Conservation (phyloP, 64 coral and sea anemone species). For the Actinia tenebrosa region DNA sequence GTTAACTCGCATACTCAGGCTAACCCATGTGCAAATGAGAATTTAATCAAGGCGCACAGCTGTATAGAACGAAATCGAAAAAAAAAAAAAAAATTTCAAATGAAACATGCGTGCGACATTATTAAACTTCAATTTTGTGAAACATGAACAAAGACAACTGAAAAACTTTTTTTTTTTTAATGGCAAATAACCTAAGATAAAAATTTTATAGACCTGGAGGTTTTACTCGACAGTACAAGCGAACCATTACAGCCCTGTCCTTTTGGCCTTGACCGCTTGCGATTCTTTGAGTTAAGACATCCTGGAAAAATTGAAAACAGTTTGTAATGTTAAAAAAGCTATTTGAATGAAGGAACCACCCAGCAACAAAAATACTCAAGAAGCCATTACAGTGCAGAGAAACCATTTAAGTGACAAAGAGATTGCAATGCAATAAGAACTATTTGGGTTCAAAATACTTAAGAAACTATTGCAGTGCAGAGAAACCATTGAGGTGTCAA, state of each 20-base stretch:
- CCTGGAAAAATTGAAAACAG: slow-evolving; percentile 24
- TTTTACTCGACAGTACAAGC: slow-evolving; percentile 90
- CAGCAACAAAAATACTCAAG: background rate
- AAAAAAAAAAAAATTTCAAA: too few relatives aligned
- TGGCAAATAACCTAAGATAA: background rate
- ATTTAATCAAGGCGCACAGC: too few relatives aligned
- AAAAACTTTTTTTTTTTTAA: too few relatives aligned
- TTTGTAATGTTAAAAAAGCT: background rate
- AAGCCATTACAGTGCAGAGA: background rate
- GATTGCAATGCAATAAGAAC: too few relatives aligned
- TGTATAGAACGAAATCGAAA: too few relatives aligned
- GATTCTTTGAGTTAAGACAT: slow-evolving; percentile 65
- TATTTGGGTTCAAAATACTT: background rate
- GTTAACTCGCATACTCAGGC: too few relatives aligned
- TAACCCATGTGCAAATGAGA: background rate
- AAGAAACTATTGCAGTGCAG: background rate
- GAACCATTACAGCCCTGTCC: slow-evolving; percentile 68
- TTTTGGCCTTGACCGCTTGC: slow-evolving; percentile 77
- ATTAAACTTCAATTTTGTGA: too few relatives aligned
- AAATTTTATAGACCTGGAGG: slow-evolving; percentile 66
- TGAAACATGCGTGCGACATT: too few relatives aligned
- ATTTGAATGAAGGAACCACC: background rate
- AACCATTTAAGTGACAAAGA: background rate
- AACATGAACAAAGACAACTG: too few relatives aligned
- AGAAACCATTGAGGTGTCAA: too few relatives aligned